Evolutionary conservation across 2,113 vertebrate species (phyloP).

Genomic region (Dendropsophus ebraccatus): DNA sequence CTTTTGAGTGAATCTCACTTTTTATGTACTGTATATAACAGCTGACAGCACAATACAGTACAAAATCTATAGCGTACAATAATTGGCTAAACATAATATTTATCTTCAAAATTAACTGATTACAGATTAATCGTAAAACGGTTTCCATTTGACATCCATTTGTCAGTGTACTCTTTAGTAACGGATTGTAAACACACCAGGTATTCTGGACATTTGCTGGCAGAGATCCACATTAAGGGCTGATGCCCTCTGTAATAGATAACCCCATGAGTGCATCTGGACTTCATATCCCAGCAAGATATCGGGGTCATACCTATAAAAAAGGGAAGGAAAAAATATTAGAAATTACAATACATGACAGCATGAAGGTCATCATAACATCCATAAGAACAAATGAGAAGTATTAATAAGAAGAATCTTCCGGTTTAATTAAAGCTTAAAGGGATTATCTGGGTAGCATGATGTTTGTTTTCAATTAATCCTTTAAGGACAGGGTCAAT

Average conservation of each 20-base stretch:
- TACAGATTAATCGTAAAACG: no score
- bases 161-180: background rate
- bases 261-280: slow-evolving; percentile 98
- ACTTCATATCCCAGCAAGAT: slow-evolving; percentile 96
- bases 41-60: no score
- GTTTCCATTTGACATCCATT: no score
- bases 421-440: no score
- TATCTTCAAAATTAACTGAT: background rate
- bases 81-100: background rate
- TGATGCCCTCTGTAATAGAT: slow-evolving; percentile 91
- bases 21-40: no score
- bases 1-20: no score
- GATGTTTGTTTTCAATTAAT: no score
- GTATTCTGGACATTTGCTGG: slow-evolving; percentile 92
- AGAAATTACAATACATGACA: background rate
- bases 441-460: no score
- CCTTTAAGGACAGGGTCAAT: no score
- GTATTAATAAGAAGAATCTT: no score
- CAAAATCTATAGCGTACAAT: no score
- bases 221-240: slow-evolving; percentile 85
- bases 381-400: no score
- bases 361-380: background rate
- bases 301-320: slow-evolving; percentile 92
- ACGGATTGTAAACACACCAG: slow-evolving; percentile 76
- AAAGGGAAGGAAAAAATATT: background rate